phyloP scores from a whole-genome alignment of 1,140 invertebrate genomes.

The Scaptomyza pallida region DNA sequence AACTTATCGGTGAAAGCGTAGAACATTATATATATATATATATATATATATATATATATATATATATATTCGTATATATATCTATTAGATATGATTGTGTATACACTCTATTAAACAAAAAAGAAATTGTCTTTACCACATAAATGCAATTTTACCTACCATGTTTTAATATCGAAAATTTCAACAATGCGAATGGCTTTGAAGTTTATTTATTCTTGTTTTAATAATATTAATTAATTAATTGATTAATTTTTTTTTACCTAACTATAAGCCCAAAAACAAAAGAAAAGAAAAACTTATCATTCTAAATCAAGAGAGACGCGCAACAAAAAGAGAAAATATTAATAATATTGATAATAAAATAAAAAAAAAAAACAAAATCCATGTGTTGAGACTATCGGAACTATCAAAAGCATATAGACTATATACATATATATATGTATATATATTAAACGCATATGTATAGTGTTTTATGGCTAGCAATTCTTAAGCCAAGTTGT shows the following conservation, averaged over 20 bases:
- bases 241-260: conserved; percentile 41
- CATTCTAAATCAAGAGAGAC: conserved; percentile 40
- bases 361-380: conserved; percentile 13
- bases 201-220: conserved; percentile 43
- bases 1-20: background rate
- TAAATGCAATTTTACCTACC: conserved; percentile 25
- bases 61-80: conserved; percentile 8
- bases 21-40: conserved; percentile 26
- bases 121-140: conserved; percentile 16
- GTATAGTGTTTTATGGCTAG: conserved; percentile 47
- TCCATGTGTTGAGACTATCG: conserved; percentile 44
- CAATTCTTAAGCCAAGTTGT: conserved; percentile 35
- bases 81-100: conserved; percentile 15
- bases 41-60: conserved; percentile 11
- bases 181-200: conserved; percentile 24
- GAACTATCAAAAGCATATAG: conserved; percentile 41
- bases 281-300: conserved; percentile 20
- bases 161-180: conserved; percentile 27
- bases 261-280: conserved; percentile 36
- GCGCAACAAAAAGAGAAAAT: conserved; percentile 16
- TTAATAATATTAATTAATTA: conserved; percentile 24
- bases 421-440: conserved; percentile 38
- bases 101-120: conserved; percentile 22
- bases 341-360: conserved; percentile 15
- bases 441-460: conserved; percentile 26